phyloP scores from a whole-genome alignment of 2,888 invertebrate genomes.

The Aleiodes testaceus region DNA sequence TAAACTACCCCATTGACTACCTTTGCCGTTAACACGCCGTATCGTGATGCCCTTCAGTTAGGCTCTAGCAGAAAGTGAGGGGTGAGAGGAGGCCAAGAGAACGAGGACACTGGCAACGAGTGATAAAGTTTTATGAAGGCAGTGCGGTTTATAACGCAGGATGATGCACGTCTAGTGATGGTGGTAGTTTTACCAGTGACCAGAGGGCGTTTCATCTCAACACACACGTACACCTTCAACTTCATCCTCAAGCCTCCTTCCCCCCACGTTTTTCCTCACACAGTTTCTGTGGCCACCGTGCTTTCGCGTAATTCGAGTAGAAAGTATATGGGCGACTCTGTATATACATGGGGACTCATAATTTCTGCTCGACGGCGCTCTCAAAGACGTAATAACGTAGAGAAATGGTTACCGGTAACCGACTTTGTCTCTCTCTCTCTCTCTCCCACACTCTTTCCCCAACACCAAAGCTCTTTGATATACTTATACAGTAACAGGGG shows the following conservation, averaged over 20 bases:
- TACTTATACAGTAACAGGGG: conserved; percentile 61
- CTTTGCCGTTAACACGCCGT: conserved; percentile 42
- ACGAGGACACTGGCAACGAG: conserved; percentile 49
- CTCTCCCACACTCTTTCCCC: conserved; percentile 33
- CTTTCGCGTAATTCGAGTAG: conserved; percentile 65
- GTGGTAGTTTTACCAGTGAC: conserved; percentile 39
- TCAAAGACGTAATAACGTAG: conserved; percentile 65
- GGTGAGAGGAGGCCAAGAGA: neutral
- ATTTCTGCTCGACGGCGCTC: conserved; percentile 67
- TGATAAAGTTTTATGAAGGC: conserved; percentile 53
- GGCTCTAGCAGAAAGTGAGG: conserved; percentile 37
- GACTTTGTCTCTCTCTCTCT: conserved; percentile 43
- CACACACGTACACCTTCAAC: conserved; percentile 6
- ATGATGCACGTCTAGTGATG: conserved; percentile 49
- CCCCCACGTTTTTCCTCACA: neutral
- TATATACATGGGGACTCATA: conserved; percentile 63
- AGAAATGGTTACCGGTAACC: conserved; percentile 57
- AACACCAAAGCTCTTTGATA: conserved; percentile 61
- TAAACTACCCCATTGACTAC: neutral
- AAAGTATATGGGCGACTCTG: conserved; percentile 63
- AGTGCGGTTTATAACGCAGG: conserved; percentile 28
- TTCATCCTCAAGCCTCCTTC: neutral
- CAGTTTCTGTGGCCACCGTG: conserved; percentile 52
- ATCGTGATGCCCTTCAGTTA: conserved; percentile 34
- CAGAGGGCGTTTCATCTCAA: conserved; percentile 35